Conservation (phyloP, 1,140 invertebrate species). For the Rhynchophorus ferrugineus region DNA sequence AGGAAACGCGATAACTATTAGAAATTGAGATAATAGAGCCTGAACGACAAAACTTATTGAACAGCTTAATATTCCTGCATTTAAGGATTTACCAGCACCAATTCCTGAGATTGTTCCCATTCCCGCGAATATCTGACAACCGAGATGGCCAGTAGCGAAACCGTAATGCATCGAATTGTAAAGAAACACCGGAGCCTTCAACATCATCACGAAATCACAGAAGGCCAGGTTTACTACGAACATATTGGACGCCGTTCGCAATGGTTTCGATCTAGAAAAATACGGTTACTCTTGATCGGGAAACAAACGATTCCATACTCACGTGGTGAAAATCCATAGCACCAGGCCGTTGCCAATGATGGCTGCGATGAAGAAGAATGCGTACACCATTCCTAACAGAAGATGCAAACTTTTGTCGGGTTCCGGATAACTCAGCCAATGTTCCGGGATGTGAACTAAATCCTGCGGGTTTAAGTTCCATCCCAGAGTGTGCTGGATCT, state of each 20-base stretch:
- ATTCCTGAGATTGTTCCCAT: conserved; percentile 74
- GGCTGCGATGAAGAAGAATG: conserved; percentile 68
- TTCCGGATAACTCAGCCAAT: conserved; percentile 73
- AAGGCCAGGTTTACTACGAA: conserved; percentile 82
- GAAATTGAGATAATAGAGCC: too few species aligned
- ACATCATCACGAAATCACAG: conserved; percentile 82
- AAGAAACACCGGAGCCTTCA: conserved; percentile 79
- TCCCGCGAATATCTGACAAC: conserved; percentile 70
- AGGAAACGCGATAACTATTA: too few species aligned
- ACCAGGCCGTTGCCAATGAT: conserved; percentile 81
- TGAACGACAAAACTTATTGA: too few species aligned
- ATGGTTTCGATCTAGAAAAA: conserved; percentile 62
- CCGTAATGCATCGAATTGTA: conserved; percentile 76
- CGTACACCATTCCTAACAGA: conserved; percentile 71
- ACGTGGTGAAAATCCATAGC: conserved; percentile 70
- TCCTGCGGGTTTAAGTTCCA: conserved; percentile 73
- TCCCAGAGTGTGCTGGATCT: conserved; percentile 44
- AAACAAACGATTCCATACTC: not conserved
- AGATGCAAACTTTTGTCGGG: conserved; percentile 77
- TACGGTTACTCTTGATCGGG: not conserved
- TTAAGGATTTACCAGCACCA: conserved; percentile 57
- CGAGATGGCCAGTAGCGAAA: conserved; percentile 61
- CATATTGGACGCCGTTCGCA: conserved; percentile 84
- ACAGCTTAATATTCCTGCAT: too few species aligned
- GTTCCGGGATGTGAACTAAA: conserved; percentile 67